Conservation (phyloP, 2,797 vertebrate genomes). For the Sebastes flavidus region DNA sequence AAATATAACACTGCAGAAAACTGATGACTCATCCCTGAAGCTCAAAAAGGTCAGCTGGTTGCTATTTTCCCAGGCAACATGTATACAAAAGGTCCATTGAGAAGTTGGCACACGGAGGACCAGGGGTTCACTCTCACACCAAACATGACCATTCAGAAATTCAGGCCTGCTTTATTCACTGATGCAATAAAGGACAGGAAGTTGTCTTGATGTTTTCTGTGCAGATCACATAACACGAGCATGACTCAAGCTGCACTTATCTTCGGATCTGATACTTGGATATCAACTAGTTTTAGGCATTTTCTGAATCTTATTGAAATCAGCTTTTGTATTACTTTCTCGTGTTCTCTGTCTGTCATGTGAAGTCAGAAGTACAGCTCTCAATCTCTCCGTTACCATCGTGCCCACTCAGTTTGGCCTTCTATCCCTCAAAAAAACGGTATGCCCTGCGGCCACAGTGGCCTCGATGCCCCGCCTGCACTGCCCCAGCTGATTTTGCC, state of each 20-base stretch:
- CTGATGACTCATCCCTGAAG: conserved; percentile 2
- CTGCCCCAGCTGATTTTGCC: no score
- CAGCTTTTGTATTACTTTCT: not conserved
- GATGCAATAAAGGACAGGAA: not conserved
- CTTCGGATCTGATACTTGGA: not conserved
- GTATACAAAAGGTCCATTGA: conserved; percentile 18
- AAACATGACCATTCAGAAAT: not conserved
- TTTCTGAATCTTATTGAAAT: not conserved
- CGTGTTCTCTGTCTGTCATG: not conserved
- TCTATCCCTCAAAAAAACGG: not conserved
- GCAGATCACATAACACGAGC: not conserved
- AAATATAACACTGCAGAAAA: not conserved
- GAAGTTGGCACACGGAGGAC: not conserved
- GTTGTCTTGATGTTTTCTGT: not conserved
- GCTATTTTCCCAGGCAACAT: conserved; percentile 13
- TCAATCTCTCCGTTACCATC: not conserved
- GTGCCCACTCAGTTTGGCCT: no score
- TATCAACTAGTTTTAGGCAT: not conserved
- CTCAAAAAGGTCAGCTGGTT: not conserved
- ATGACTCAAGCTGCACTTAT: not conserved
- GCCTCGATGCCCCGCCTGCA: no score
- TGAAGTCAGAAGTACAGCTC: not conserved
- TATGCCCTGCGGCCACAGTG: no score
- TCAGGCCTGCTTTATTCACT: not conserved
- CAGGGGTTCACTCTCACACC: not conserved